Conservation (phyloP, 2,797 vertebrate species). For the Lutjanus campechanus region DNA sequence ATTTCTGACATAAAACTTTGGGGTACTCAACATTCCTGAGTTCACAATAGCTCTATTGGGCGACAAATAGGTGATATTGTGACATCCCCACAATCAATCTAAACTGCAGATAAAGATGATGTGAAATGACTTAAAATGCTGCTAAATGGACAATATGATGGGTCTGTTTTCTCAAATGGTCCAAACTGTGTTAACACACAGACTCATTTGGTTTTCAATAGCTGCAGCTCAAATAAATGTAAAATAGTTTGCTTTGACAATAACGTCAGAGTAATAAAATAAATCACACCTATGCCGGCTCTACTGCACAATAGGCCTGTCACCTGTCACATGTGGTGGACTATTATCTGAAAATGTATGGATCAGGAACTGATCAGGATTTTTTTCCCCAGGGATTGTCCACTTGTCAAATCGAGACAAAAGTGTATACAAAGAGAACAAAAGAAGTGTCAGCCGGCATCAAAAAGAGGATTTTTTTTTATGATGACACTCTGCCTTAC, state of each 20-base stretch:
- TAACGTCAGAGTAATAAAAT: background rate
- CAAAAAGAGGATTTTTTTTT: slow-evolving; percentile 23
- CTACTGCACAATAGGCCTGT: slow-evolving; percentile 14
- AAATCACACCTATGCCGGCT: background rate
- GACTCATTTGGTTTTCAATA: slow-evolving; percentile 1
- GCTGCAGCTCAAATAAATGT: background rate
- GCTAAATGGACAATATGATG: background rate
- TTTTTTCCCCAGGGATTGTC: background rate
- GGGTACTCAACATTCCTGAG: no score
- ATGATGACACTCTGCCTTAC: slow-evolving; percentile 78
- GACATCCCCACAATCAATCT: background rate
- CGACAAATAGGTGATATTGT: no score
- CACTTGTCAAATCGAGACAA: slow-evolving; percentile 27
- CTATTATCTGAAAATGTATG: slow-evolving; percentile 27
- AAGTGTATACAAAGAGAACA: slow-evolving; percentile 28
- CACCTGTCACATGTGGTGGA: slow-evolving; percentile 31
- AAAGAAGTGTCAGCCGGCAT: slow-evolving; percentile 33
- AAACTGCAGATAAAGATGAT: background rate
- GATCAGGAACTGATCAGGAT: background rate
- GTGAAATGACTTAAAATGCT: background rate
- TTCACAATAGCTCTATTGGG: no score
- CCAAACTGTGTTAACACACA: background rate
- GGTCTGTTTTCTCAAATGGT: background rate
- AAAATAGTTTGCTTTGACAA: slow-evolving; percentile 9
- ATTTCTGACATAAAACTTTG: no score